phyloP scores from a whole-genome alignment of 37 sponge, comb jelly and placozoan species.

The Aplysina aerophoba region DNA sequence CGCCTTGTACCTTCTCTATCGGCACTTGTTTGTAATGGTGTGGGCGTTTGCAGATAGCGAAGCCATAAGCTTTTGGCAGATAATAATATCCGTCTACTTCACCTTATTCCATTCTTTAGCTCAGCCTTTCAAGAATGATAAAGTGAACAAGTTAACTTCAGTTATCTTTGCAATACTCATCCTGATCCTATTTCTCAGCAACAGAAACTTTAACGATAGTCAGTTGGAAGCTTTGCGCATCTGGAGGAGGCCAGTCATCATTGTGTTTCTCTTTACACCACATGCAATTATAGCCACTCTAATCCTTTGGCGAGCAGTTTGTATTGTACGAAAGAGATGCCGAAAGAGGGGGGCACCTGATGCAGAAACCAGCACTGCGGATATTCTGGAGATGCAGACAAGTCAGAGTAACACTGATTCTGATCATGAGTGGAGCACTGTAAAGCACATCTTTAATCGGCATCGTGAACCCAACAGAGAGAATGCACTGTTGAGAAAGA shows the following conservation, averaged over 20 bases:
- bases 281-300: neutral
- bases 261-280: neutral
- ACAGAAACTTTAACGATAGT: neutral
- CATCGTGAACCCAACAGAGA: neutral
- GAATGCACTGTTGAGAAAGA: too few species aligned
- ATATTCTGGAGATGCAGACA: neutral
- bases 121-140: slow-evolving; percentile 10
- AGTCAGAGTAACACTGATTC: neutral
- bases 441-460: neutral
- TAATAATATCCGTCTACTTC: neutral
- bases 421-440: neutral
- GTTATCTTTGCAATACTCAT: neutral
- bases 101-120: neutral
- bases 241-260: neutral
- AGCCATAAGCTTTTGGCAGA: neutral
- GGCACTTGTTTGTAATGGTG: neutral
- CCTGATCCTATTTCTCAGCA: neutral
- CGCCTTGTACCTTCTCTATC: slow-evolving; percentile 8
- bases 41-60: neutral
- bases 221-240: too few species aligned
- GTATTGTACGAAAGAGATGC: neutral
- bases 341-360: neutral
- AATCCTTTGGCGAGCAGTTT: neutral
- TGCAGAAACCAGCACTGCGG: neutral
- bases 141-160: neutral